A percentile compares a stretch with the other conserved stretches of the same genome.
Evolutionary conservation across 1,140 invertebrate species (phyloP).

Genomic region (Copidosoma floridanum): DNA sequence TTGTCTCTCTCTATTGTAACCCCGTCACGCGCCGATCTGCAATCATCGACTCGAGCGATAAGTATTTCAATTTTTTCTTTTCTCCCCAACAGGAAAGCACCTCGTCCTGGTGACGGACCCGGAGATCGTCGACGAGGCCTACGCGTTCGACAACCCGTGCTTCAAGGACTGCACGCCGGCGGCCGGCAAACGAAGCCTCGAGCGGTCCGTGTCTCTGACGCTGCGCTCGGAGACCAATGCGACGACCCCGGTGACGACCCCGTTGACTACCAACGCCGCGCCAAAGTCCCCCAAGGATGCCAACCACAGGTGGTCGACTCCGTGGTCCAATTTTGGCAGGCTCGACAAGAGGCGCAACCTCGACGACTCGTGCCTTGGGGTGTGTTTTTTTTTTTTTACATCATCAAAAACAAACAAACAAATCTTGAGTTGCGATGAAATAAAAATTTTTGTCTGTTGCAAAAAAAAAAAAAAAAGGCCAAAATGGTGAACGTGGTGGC

Average conservation of each 20-base stretch:
- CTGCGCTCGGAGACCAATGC: constrained; percentile 40
- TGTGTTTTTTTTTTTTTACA: constrained; percentile 44
- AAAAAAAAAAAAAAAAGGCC: too few species aligned
- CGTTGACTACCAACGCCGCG: constrained; percentile 50
- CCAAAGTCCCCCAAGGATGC: constrained; percentile 33
- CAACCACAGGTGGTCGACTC: constrained; percentile 48
- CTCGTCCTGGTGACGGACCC: constrained; percentile 71
- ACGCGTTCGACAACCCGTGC: constrained; percentile 78
- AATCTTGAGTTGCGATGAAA: constrained; percentile 11
- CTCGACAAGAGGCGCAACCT: constrained; percentile 60
- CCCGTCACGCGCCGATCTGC: too few species aligned
- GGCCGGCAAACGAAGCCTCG: constrained; percentile 38
- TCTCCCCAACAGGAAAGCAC: constrained; percentile 63
- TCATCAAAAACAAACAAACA: too few species aligned
- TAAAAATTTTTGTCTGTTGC: too few species aligned
- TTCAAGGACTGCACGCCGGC: constrained; percentile 62
- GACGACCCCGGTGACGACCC: constrained; percentile 36
- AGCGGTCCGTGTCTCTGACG: constrained; percentile 44
- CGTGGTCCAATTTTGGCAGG: constrained; percentile 59
- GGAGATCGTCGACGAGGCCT: constrained; percentile 70
- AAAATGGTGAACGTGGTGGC: constrained; percentile 63
- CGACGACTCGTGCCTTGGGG: constrained; percentile 68
- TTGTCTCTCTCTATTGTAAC: too few species aligned
- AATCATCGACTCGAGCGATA: too few species aligned
- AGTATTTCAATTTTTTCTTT: too few species aligned